Evolutionary conservation across 2,113 vertebrate genomes (phyloP).

Genomic region (Todiramphus chloris): DNA sequence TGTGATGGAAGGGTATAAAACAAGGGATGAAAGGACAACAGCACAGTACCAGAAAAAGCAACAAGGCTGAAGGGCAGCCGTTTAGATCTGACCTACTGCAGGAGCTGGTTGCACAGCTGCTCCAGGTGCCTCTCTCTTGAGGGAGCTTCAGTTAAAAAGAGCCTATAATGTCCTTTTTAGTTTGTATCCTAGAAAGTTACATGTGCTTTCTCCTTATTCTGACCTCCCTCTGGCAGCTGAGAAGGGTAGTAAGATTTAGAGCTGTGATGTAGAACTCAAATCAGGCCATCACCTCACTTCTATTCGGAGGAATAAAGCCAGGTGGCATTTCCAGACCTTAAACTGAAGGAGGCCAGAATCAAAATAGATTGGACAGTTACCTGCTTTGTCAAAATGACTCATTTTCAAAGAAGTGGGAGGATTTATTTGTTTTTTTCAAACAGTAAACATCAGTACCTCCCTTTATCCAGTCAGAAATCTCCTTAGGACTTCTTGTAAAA

Average conservation of each 20-base stretch:
- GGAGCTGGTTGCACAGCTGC: background rate
- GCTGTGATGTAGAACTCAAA: background rate
- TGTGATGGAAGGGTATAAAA: background rate
- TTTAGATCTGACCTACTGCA: background rate
- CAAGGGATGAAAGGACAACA: rapidly evolving
- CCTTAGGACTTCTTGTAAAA: background rate
- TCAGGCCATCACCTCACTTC: background rate
- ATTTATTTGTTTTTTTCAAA: background rate
- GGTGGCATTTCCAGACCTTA: background rate
- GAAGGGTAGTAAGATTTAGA: background rate
- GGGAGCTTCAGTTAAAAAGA: background rate
- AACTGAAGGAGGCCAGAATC: background rate
- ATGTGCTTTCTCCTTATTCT: background rate
- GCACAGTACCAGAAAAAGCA: background rate
- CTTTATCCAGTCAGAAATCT: background rate
- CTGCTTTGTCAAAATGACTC: background rate
- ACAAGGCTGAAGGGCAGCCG: background rate
- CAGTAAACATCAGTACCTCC: background rate
- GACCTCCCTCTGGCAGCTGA: background rate
- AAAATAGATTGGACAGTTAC: background rate
- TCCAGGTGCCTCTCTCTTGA: background rate
- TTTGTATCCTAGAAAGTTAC: background rate
- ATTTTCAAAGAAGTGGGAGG: background rate
- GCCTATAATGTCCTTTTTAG: background rate
- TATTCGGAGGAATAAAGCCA: background rate